Evolutionary conservation across 2,888 invertebrate genomes (phyloP), one percentile per base, ranked within the genome.

Genomic region (Ennomos erosarius): DNA sequence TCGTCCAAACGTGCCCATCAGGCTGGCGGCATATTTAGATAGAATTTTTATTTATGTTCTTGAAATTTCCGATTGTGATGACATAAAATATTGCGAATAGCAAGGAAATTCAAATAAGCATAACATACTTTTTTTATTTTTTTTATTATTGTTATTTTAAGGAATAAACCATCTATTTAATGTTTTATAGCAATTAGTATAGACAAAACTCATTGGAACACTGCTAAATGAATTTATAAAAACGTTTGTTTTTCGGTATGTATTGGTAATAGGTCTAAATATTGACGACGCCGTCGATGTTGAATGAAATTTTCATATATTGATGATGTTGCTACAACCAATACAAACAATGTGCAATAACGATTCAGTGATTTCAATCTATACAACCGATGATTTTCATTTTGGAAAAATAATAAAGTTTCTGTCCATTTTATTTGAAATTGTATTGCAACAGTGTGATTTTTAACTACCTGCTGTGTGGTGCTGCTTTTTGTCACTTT

Each of bases 241-340:
- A 81, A 80, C 77, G 80, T 80, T 80, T 79, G 79, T 78, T 80
- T 82, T 79, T 78, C 71, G 80, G 76, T 76, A 74, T 77, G 80
- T 78, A 73, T 75, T 75, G 75, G 74, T 77, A 74, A 75, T 73
- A 77, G 50, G 51, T 46, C 69, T 87, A 83, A 86, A 87, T 86
- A 83, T 86, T 81, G 72, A 84, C 75, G 73, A 83, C 78, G 75
- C 70, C 69, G 71, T 76, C 76, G 80, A 81, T 82, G 76, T 75
- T 67, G 82, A 84, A 87, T 84, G 85, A 85, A 83, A 84, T 86
- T 87, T 88, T 87, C 85, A 85, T 81, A 83, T 87, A 87, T 88
- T 88, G 84, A 87, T 86, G 84, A 86, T 86, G 84, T 84, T 82
- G 82, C 80, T 79, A 79, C 79, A 84, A 82, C 82, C 78, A 81